Evolutionary conservation across 2,113 vertebrate genomes (phyloP), one percentile per base, ranked within the genome.

Genomic region (Tetrax tetrax): DNA sequence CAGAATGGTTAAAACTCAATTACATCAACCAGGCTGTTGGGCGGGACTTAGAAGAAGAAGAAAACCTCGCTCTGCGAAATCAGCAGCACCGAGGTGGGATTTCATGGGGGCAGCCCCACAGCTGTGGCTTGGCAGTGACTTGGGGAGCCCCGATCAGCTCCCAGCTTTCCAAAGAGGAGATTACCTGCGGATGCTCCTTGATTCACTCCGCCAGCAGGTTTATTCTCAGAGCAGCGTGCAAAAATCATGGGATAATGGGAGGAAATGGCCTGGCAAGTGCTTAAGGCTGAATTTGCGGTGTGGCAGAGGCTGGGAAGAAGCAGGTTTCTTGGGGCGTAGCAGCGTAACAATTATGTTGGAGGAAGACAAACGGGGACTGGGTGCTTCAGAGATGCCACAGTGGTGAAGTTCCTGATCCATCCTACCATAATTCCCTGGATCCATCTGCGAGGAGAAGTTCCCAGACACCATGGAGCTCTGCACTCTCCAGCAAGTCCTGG

Each of bases 311-410:
- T 77, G 74, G 59, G 45, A 84, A 65, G 35, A 29, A 29, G 54
- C 22, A 38, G 35, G 8, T 90, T 74, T 70, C 59, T 31, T 23
- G 47, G 59, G 63, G 61, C 31, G 50, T 60, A 38, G 29, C 3
- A 1, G 31, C 12, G 0, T 71, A 35, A 35, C 5, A 47, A 23
- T 54, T 38, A 69, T 2, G 1, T 7, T 74, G 23, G 51, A 65
- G 23, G 54, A 65, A n/a, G 50, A 51, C 0, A 2, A 53, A 57
- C 7, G 25, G 13, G 47, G 47, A 29, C 64, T 29, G 41, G 21
- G 38, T 28, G 17, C 31, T 80, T 75, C 56, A 72, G 25, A 43
- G 68, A 14, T 31, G 56, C 63, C 60, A n/a, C 31, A 59, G 28
- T 2, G 2, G 38, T 48, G 27, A 74, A 41, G n/a, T 41, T 33